Evolutionary conservation across 37 sponge, comb jelly and placozoan species (phyloP), one percentile per base, ranked within the genome.

Genomic region (Aplysina aerophoba): DNA sequence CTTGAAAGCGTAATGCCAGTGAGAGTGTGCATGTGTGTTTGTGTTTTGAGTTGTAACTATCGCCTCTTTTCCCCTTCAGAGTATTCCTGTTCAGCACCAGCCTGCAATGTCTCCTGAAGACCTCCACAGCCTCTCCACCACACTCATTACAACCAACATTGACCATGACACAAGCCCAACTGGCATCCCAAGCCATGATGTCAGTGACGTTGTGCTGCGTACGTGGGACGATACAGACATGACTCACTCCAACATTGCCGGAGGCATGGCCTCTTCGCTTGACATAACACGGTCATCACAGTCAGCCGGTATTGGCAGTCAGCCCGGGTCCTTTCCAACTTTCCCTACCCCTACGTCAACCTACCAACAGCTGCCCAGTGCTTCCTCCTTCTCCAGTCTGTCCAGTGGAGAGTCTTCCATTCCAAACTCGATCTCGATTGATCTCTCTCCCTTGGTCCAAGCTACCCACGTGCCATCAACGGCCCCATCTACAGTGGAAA

Each of bases 121-220:
- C 25, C 54, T 75, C 78, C 44, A 75, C 25, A 31, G 40, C 14
- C 37, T 75, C n/a, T 75, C 78, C 16, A 75, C 78, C 54, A 75
- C 78, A 6, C 78, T 75, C 78, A 75, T 75, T 21, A 75, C 78
- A 41, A 75, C 78, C 78, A 75, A 75, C 53, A 75, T 75, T 41
- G 78, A 75, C 44, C 22, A 50, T 24, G 78, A 75, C 22, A 24
- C 54, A 0, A 53, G 41, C n/a, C 31, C 71, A 1, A 31, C 31
- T 25, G 71, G 28, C 4, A 36, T 40, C n/a, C n/a, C 54, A 21
- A 53, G 50, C 22, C 54, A 75, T 36, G 37, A 24, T 12, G 50
- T 44, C 8, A 44, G 50, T 44, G 50, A 44, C 8, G 50, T 44
- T 44, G 78, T 75, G 2, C 78, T 75, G 4, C 44, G 37, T 40